Evolutionary conservation across 2,888 invertebrate species (phyloP).

Genomic region (Clivina fossor): DNA sequence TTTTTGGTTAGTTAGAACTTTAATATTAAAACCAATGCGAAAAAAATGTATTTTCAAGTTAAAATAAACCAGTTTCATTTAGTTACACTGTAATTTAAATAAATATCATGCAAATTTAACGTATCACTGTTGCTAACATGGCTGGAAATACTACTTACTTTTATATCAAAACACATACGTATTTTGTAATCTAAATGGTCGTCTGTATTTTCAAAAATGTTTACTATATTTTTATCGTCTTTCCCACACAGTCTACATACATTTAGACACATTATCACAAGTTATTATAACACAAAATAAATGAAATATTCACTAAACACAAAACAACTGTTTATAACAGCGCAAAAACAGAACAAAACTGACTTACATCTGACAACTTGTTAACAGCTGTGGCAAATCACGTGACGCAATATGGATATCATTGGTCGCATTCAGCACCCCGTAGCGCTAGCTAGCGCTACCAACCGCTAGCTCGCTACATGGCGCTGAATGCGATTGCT

Average conservation of each 20-base stretch:
- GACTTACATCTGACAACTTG: slow-evolving; percentile 1
- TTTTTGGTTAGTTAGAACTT: not conserved
- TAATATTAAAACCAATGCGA: not conserved
- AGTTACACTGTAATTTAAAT: too few relatives aligned
- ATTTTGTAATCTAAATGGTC: slow-evolving; percentile 13
- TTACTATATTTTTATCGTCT: slow-evolving; percentile 7
- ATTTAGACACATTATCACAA: slow-evolving; percentile 2
- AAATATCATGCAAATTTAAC: too few relatives aligned
- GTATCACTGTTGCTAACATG: not conserved
- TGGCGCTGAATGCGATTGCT: too few relatives aligned
- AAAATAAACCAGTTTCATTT: too few relatives aligned
- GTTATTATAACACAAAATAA: not conserved
- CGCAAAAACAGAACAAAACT: too few relatives aligned
- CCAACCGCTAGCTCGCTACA: too few relatives aligned
- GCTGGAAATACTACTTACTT: slow-evolving; percentile 10
- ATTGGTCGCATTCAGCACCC: too few relatives aligned
- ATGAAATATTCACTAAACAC: too few relatives aligned
- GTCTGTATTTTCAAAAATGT: slow-evolving; percentile 5
- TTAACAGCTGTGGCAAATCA: too few relatives aligned
- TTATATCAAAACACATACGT: slow-evolving; percentile 21
- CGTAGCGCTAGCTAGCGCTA: too few relatives aligned
- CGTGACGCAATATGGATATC: too few relatives aligned
- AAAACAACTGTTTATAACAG: too few relatives aligned
- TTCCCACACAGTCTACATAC: slow-evolving; percentile 27
- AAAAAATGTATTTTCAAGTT: slow-evolving; percentile 6